Conservation (phyloP, 2,888 invertebrate species). For the Xylota sylvarum region DNA sequence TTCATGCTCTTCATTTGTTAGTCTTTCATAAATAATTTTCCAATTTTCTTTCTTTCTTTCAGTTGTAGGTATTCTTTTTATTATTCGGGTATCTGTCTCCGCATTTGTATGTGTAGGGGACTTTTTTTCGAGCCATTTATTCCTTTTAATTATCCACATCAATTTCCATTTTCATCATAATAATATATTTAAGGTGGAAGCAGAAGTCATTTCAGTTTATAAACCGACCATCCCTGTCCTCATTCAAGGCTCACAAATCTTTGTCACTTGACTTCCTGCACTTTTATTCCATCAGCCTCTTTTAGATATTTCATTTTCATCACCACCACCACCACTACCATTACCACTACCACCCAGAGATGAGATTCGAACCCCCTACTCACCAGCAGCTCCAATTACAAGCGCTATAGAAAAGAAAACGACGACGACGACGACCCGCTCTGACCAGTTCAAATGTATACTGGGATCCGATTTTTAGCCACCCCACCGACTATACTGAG, state of each 20-base stretch:
- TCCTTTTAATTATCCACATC: constrained; percentile 75
- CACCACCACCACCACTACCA: no score
- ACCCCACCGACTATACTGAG: constrained; percentile 1
- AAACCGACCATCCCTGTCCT: neutral
- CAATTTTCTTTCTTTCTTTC: constrained; percentile 62
- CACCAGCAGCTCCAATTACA: constrained; percentile 44
- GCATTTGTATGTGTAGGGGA: neutral
- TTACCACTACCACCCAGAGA: constrained; percentile 11
- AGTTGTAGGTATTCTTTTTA: neutral
- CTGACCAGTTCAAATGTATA: constrained; percentile 73
- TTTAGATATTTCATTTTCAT: constrained; percentile 73
- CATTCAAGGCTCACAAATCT: constrained; percentile 69
- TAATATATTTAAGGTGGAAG: constrained; percentile 74
- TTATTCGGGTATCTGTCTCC: neutral
- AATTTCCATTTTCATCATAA: constrained; percentile 77
- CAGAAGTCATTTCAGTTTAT: constrained; percentile 53
- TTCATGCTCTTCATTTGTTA: constrained; percentile 1
- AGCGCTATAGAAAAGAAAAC: constrained; percentile 10
- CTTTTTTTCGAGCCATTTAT: constrained; percentile 67
- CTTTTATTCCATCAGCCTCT: constrained; percentile 74
- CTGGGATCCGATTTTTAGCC: constrained; percentile 72
- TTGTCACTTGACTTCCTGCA: constrained; percentile 77
- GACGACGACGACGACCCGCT: constrained; percentile 47
- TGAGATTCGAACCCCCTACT: neutral
- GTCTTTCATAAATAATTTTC: constrained; percentile 73